These are phyloP conservation scores for Leuciscus idus DNA, from an alignment of 2,113 vertebrate genomes.

Conservation along the genomic window DNA sequence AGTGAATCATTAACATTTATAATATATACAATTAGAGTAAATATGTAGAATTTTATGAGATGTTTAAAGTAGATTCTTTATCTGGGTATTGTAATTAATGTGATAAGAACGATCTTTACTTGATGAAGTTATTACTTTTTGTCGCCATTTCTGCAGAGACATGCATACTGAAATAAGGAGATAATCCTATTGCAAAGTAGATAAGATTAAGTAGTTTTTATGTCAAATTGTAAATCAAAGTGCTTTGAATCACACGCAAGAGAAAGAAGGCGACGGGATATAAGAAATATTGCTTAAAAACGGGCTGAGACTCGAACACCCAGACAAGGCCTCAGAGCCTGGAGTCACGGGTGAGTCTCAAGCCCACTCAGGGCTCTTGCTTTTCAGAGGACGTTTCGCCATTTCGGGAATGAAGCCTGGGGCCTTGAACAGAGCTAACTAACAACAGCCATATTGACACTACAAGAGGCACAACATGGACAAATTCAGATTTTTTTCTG, in stretches of 20 bases:
- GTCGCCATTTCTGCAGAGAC: constrained; percentile 41
- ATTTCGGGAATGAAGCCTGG: constrained; percentile 9
- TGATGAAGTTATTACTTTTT: constrained; percentile 37
- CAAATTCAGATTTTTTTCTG: not conserved
- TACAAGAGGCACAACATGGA: constrained; percentile 37
- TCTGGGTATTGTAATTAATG: constrained; percentile 53
- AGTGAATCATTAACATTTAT: constrained; percentile 52
- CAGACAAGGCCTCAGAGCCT: constrained; percentile 43
- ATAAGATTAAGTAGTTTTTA: constrained; percentile 42
- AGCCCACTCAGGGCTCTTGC: constrained; percentile 52
- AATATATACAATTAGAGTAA: constrained; percentile 56
- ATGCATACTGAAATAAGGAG: constrained; percentile 30
- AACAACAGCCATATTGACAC: constrained; percentile 56
- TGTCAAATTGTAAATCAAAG: constrained; percentile 58
- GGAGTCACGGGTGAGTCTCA: constrained; percentile 42
- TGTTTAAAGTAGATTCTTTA: constrained; percentile 55
- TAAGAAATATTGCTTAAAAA: constrained; percentile 14
- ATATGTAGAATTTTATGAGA: constrained; percentile 45
- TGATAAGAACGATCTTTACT: constrained; percentile 52
- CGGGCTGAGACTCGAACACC: constrained; percentile 29
- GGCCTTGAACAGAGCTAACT: constrained; percentile 38
- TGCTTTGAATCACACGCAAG: constrained; percentile 44
- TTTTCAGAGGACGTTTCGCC: constrained; percentile 37
- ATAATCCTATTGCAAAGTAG: constrained; percentile 29
- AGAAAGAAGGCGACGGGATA: not conserved